Percentiles rank a stretch among this genome's conserved stretches.
Evolutionary conservation across 2,113 vertebrate genomes (phyloP).

Genomic region (Formicarius rufipectus): DNA sequence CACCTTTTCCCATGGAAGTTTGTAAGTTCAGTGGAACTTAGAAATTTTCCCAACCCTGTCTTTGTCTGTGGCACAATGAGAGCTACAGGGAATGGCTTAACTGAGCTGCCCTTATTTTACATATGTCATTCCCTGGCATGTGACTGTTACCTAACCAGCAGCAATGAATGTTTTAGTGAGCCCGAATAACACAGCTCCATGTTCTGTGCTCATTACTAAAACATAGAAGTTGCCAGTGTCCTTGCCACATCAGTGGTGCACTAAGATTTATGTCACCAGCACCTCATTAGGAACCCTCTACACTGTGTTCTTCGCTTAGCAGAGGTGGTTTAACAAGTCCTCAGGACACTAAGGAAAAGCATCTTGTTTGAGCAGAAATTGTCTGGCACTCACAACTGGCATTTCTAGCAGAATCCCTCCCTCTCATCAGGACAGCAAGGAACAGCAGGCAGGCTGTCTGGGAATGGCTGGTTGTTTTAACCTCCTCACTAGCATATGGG

Average conservation of each 20-base stretch:
- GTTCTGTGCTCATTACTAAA: conserved; percentile 18
- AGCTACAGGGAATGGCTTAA: background rate
- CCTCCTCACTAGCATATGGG: background rate
- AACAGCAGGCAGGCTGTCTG: background rate
- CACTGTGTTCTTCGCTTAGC: background rate
- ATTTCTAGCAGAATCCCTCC: background rate
- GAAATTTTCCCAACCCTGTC: background rate
- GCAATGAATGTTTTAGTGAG: conserved; percentile 24
- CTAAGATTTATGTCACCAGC: background rate
- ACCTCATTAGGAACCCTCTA: background rate
- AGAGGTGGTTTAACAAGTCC: background rate
- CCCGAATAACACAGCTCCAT: background rate
- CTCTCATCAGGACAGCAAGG: background rate
- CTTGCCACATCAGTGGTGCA: background rate
- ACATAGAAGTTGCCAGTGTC: background rate
- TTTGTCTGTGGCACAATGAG: background rate
- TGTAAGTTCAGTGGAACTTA: background rate
- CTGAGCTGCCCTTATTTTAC: background rate
- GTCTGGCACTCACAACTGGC: background rate
- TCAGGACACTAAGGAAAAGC: background rate
- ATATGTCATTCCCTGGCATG: background rate
- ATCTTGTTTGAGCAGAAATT: background rate
- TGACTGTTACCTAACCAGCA: conserved; percentile 26
- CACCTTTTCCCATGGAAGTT: background rate
- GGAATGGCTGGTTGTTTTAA: background rate